Evolutionary conservation across 2,888 invertebrate species (phyloP).

Genomic region (Scrobipalpa costella): DNA sequence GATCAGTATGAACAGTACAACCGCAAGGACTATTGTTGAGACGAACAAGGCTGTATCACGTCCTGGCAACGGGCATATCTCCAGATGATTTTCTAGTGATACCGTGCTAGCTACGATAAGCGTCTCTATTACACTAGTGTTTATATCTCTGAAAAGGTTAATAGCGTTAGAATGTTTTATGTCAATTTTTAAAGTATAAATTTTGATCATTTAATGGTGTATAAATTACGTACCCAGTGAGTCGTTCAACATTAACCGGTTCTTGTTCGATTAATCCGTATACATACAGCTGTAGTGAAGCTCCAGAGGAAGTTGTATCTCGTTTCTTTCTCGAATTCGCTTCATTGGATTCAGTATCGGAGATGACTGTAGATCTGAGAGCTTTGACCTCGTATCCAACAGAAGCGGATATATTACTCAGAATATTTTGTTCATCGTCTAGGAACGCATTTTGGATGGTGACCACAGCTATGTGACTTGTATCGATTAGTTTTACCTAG

Average conservation of each 20-base stretch:
- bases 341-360: conserved; percentile 40
- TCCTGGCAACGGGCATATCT: conserved; percentile 52
- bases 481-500: conserved; percentile 70
- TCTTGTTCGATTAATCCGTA: conserved; percentile 62
- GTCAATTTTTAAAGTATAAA: background rate
- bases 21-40: conserved; percentile 65
- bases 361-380: conserved; percentile 63
- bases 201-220: background rate
- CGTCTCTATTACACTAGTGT: conserved; percentile 46
- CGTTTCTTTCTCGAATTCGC: conserved; percentile 42
- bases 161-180: conserved; percentile 3
- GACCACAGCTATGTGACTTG: conserved; percentile 66
- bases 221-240: conserved; percentile 51
- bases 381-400: conserved; percentile 67
- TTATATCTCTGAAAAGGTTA: conserved; percentile 58
- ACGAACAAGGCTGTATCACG: conserved; percentile 65
- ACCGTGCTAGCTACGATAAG: conserved; percentile 54
- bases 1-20: conserved; percentile 63
- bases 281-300: conserved; percentile 60
- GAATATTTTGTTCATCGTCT: conserved; percentile 59
- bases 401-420: conserved; percentile 53
- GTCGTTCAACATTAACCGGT: conserved; percentile 55
- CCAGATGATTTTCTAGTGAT: conserved; percentile 70
- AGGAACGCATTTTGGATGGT: conserved; percentile 63
- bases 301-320: conserved; percentile 46